Base-by-base conservation (phyloP, 2,797 vertebrate genomes). In the Pseudochirops corinnae region DNA sequence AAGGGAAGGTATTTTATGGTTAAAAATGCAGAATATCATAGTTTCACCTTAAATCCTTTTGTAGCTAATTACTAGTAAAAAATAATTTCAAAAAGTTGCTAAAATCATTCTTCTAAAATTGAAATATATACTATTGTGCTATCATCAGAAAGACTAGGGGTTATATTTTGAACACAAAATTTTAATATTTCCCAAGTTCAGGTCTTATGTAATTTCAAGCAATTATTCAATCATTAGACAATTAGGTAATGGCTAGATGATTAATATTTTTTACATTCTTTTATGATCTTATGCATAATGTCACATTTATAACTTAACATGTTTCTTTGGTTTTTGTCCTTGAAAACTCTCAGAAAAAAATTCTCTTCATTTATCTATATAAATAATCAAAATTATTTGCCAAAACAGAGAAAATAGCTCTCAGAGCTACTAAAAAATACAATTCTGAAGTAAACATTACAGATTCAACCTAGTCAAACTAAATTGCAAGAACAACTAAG, bases 91-190 rank as follows among this genome's bases (percentile, higher is more conserved):
- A 93, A 56, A 33, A 95, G 57, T 28, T 90, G 31, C 53, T 93
- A 91, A 52, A 16, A 13, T 29, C 53, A 82, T 53, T 93, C 90
- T 33, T 94, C 16, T 91, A 91, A 96, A 95, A 92, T 92, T 91
- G 91, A 91, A 94, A 1, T 90, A 11, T 28, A 55, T 33, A 96
- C 74, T 21, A 55, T 56, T 90, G 55, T 91, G 53, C 91, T 55
- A 46, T 95, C 26, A 39, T 93, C 92, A 96, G 92, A 46, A 94
- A 92, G 52, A 55, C 18, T 46, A 91, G 31, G 31, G 5, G 18
- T 16, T 90, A 12, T 33, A 55, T 55, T 91, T 55, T 53, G 29
- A 91, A 55, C 31, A 33, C 31, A 29, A 91, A 91, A 91, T 91
- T 24, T 46, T 82, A 82, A 26, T 46, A 82, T 9, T 82, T 82